Conservation (phyloP, 2,113 vertebrate species). For the Misgurnus anguillicaudatus region DNA sequence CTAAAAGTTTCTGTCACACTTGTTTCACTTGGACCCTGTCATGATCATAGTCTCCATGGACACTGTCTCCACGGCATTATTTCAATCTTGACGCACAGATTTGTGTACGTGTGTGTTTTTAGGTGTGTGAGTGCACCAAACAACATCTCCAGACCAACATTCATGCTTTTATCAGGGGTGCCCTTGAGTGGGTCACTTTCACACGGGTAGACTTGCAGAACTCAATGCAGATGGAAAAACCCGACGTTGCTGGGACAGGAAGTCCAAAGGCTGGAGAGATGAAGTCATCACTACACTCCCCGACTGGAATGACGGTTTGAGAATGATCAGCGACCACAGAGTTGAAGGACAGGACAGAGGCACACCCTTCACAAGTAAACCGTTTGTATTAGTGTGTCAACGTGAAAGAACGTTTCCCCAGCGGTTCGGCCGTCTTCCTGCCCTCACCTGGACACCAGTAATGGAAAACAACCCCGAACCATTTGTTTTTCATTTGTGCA, state of each 20-base stretch:
- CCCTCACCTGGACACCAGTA: slow-evolving; percentile 48
- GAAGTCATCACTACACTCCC: slow-evolving; percentile 43
- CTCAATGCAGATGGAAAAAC: slow-evolving; percentile 41
- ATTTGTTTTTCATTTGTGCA: slow-evolving; percentile 50
- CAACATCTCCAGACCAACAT: slow-evolving; percentile 6
- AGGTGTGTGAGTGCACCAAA: slow-evolving; percentile 1
- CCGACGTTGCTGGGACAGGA: slow-evolving; percentile 48
- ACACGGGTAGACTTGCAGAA: slow-evolving; percentile 39
- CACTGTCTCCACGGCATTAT: slow-evolving; percentile 61
- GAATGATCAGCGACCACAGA: slow-evolving; percentile 43
- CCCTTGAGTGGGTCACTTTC: slow-evolving; percentile 35
- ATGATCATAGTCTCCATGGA: slow-evolving; percentile 61
- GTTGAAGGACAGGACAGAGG: slow-evolving; percentile 50
- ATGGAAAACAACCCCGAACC: slow-evolving; percentile 39
- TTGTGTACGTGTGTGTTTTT: slow-evolving; percentile 49
- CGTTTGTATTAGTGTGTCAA: slow-evolving; percentile 12
- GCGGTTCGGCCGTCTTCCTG: slow-evolving; percentile 11
- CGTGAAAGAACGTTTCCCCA: neutral
- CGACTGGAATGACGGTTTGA: slow-evolving; percentile 25
- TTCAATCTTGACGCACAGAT: slow-evolving; percentile 63
- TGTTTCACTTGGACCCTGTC: slow-evolving; percentile 49
- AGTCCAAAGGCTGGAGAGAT: slow-evolving; percentile 49
- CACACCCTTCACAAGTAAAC: slow-evolving; percentile 36
- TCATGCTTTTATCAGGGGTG: slow-evolving; percentile 32
- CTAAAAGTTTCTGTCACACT: slow-evolving; percentile 23